Conservation (phyloP, 2,888 invertebrate genomes). For the Phaonia tiefii region DNA sequence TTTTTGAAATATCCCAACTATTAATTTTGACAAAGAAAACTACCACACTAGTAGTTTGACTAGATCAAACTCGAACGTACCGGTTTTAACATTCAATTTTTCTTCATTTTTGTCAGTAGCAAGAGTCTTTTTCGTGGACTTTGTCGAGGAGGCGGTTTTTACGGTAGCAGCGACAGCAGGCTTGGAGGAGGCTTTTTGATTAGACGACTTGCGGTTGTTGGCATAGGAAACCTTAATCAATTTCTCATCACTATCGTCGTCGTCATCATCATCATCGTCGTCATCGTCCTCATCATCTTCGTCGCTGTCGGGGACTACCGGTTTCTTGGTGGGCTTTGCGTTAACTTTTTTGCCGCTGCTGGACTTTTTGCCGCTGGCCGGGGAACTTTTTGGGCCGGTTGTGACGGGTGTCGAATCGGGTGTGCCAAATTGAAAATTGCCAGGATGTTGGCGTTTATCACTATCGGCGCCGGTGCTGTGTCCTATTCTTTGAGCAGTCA, state of each 20-base stretch:
- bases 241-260: conserved; percentile 69
- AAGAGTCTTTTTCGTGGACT: conserved; percentile 79
- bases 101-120: conserved; percentile 77
- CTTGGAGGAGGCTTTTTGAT: conserved; percentile 67
- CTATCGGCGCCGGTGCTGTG: conserved; percentile 74
- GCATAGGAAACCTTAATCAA: conserved; percentile 79
- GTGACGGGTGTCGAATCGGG: conserved; percentile 60
- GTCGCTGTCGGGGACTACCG: conserved; percentile 58
- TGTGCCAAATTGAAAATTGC: conserved; percentile 74
- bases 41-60: conserved; percentile 92
- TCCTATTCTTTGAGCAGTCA: conserved; percentile 82
- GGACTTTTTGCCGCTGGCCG: conserved; percentile 62
- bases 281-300: conserved; percentile 69
- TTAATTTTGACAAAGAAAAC: too few relatives aligned
- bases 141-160: conserved; percentile 67
- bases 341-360: conserved; percentile 66
- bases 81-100: conserved; percentile 83
- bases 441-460: conserved; percentile 69
- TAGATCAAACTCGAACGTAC: conserved; percentile 91
- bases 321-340: conserved; percentile 45
- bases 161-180: conserved; percentile 71
- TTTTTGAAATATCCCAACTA: too few relatives aligned
- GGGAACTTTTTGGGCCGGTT: conserved; percentile 66
- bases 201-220: conserved; percentile 71
- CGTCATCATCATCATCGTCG: conserved; percentile 70